Evolutionary conservation across 1,140 invertebrate genomes (phyloP).

Genomic region (Pissodes strobi): DNA sequence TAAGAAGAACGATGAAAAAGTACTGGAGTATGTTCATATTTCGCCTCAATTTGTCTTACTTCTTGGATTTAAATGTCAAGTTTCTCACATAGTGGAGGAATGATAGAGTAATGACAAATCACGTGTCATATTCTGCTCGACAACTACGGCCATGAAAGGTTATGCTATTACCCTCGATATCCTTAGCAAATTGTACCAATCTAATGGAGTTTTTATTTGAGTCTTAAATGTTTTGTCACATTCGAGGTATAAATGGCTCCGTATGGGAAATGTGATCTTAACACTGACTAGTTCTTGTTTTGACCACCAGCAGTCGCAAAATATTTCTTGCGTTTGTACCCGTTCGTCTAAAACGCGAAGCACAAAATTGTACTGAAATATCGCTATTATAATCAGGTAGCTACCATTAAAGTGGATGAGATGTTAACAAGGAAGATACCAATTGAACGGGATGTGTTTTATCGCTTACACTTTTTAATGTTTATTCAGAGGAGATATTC

Average conservation of each 20-base stretch:
- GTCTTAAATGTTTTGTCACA: no score
- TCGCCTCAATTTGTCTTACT: neutral
- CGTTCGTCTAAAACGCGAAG: neutral
- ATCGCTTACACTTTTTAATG: no score
- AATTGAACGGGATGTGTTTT: no score
- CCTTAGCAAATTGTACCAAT: neutral
- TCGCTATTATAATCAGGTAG: no score
- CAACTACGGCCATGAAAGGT: neutral
- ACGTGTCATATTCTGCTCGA: neutral
- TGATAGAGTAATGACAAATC: neutral
- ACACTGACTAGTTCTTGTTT: neutral
- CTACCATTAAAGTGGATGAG: no score
- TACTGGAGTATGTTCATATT: neutral
- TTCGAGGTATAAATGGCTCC: no score
- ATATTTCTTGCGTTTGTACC: neutral
- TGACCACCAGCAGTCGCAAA: conserved; percentile 2
- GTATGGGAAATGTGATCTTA: no score
- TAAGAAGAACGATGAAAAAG: neutral
- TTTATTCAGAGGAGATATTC: no score
- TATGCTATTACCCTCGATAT: neutral
- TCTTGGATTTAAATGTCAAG: neutral
- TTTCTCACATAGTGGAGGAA: neutral
- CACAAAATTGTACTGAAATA: no score
- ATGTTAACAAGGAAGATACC: no score
- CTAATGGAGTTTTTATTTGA: neutral